Evolutionary conservation across 1,140 invertebrate genomes (phyloP), one percentile per base, ranked within the genome.

Genomic region (Bombus difficillimus): DNA sequence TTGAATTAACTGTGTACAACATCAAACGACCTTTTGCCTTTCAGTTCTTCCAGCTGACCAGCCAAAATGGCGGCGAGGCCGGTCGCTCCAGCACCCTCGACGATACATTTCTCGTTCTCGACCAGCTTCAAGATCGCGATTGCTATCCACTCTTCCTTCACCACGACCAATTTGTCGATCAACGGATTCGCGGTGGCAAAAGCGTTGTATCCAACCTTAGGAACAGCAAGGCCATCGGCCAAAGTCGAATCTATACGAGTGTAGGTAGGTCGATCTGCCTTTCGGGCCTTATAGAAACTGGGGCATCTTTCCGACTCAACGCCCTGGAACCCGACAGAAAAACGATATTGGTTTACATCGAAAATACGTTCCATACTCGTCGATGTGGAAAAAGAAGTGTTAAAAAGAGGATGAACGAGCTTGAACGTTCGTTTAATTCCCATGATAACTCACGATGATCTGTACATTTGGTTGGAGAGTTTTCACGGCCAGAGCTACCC

Each of bases 171-270:
- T 96, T 97, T 98, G 94, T 99, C 98, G 71, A 99, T 96, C 1
- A 98, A 95, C 1, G 96, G 94, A 90, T 96, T 95, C 0, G 97
- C 97, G 4, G 98, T 99, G 37, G 95, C 97, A 93, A 97, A 98
- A 1, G 98, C 98, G 95, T 99, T 99, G 71, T 97, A 97, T 0
- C 98, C 98, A 25, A 99, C 98, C 82, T 96, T 97, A 0, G 98
- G 98, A 0, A 99, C 98, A 0, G 98, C 98, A 34, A 99, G 95
- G 92, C 98, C 98, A 95, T 99, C 98, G 3, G 98, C 98, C 73
- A 99, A 92, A 0, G 98, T 98, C 5, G 98, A 97, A 66, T 97
- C 95, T 59, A 97, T 97, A 32, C 96, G 93, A 4, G 97, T 97
- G 79, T 96, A 95, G 0, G 97, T 95, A 32, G 98, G 98, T 78